These are phyloP conservation scores for Uromys caudimaculatus DNA, from an alignment of 2,797 vertebrate species.

Conservation along the genomic window DNA sequence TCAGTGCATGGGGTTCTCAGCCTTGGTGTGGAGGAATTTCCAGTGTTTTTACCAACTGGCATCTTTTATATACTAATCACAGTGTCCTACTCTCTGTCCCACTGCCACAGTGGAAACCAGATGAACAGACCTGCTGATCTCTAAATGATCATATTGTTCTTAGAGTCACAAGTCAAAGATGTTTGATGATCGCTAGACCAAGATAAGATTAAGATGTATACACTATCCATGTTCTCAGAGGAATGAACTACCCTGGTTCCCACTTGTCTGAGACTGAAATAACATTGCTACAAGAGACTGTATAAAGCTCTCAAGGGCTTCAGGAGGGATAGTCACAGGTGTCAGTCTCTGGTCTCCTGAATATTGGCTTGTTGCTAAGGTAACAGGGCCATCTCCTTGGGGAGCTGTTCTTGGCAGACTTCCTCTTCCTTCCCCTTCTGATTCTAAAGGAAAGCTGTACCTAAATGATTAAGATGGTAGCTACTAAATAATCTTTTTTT, in stretches of 20 bases:
- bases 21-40: not conserved
- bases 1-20: not conserved
- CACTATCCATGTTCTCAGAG: not conserved
- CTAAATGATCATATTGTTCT: not conserved
- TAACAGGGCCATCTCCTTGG: not conserved
- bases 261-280: not conserved
- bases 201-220: not conserved
- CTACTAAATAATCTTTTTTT: not conserved
- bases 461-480: not conserved
- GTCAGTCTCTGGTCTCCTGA: no score
- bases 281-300: not conserved
- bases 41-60: not conserved
- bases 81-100: not conserved
- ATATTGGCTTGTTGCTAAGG: not conserved
- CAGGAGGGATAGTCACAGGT: not conserved
- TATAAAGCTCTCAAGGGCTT: not conserved
- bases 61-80: not conserved
- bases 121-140: not conserved
- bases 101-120: not conserved
- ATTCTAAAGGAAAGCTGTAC: not conserved
- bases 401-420: not conserved
- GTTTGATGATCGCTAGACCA: not conserved
- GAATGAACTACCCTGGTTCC: not conserved
- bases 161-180: not conserved
- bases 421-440: not conserved